Evolutionary conservation across 2,888 invertebrate species (phyloP), one percentile per base, ranked within the genome.

Genomic region (Proisotoma minuta): DNA sequence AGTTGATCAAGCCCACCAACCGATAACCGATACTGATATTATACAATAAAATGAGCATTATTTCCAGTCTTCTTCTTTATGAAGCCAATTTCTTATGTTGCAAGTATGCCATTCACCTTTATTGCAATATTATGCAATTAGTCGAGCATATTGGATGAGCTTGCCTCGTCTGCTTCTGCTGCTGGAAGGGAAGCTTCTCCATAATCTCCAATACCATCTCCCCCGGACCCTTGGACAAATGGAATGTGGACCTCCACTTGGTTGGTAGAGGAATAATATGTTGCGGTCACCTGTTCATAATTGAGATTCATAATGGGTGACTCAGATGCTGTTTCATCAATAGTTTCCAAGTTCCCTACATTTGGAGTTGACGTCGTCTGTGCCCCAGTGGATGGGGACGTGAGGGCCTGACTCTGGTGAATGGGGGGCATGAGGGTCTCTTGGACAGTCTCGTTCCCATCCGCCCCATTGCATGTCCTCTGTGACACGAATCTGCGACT

Each of bases 391-490:
- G 43, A 39, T 22, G 34, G 28, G 12, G n/a, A 22, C 23, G 10
- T 29, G 22, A 48, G 8, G 53, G 39, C 43, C 27, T 53, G 18
- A 12, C 18, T 18, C 29, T 18, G 43, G 22, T 57, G 52, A 24
- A 12, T 15, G 22, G 28, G 50, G 22, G 29, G 61, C 62, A 86
- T 76, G 71, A 86, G 77, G 40, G 84, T 84, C 76, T 86, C 86
- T 75, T 87, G 87, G 71, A 86, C 83, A 1, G 87, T 87, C 72
- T 87, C 87, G 56, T 85, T 86, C n/a, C n/a, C n/a, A n/a, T n/a
- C n/a, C n/a, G n/a, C n/a, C 1, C 87, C 88, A 74, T 88, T 89
- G 77, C 87, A 88, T 58, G 86, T 84, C 74, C 86, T 82, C 74
- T 88, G 87, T 10, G 85, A 84, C 22, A 69, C 12, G 40, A 66